phyloP scores from a whole-genome alignment of 2,113 vertebrate species.

The Centropristis striata region DNA sequence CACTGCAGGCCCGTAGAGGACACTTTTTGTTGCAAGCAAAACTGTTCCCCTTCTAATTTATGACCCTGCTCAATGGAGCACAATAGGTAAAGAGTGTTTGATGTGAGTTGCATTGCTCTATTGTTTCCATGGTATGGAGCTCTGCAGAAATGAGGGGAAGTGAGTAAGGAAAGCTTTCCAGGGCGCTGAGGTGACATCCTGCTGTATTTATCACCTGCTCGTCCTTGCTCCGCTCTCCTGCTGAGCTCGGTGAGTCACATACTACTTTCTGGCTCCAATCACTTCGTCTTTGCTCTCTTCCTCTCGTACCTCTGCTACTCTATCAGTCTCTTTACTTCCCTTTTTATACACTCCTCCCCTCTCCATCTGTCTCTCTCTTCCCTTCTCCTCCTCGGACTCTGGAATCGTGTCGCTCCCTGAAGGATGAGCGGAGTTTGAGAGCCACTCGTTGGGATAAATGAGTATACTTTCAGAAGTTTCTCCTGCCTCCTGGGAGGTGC shows the following conservation, averaged over 20 bases:
- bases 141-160: slow-evolving; percentile 55
- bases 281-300: slow-evolving; percentile 21
- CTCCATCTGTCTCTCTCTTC: slow-evolving; percentile 25
- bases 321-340: not conserved
- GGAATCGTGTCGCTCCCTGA: slow-evolving; percentile 23
- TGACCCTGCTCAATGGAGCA: slow-evolving; percentile 23
- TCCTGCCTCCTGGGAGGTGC: slow-evolving; percentile 44
- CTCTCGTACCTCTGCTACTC: slow-evolving; percentile 3
- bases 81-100: slow-evolving; percentile 15
- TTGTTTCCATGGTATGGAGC: slow-evolving; percentile 45
- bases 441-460: slow-evolving; percentile 51
- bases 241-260: slow-evolving; percentile 53
- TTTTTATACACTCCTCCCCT: not conserved
- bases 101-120: slow-evolving; percentile 20
- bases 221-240: slow-evolving; percentile 57
- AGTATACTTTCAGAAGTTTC: slow-evolving; percentile 58
- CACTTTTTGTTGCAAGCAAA: slow-evolving; percentile 1
- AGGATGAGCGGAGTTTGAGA: slow-evolving; percentile 40
- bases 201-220: slow-evolving; percentile 63
- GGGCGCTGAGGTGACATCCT: slow-evolving; percentile 37
- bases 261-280: slow-evolving; percentile 12
- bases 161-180: slow-evolving; percentile 56
- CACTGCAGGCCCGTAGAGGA: not conserved
- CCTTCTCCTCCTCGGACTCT: slow-evolving; percentile 5
- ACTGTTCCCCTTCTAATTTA: not conserved